These are phyloP conservation scores for Stenichneumon culpator DNA, from an alignment of 2,888 invertebrate genomes.

Conservation along the genomic window DNA sequence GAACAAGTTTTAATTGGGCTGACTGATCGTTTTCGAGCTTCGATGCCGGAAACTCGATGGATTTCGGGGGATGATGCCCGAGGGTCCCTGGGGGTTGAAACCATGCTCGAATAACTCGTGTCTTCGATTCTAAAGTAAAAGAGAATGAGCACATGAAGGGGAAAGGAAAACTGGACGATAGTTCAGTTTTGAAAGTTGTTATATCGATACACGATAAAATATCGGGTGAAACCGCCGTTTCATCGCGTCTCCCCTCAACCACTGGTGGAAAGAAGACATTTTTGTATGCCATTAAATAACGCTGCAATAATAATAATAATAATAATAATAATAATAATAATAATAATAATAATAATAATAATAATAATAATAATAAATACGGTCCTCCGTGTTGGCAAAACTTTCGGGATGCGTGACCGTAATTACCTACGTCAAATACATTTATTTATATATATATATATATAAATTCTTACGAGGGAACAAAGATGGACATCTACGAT, in stretches of 20 bases:
- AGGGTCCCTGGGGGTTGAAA: conserved; percentile 23
- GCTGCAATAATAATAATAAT: background rate
- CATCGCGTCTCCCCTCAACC: background rate
- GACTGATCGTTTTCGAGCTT: conserved; percentile 55
- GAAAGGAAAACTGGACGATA: background rate
- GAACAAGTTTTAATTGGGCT: conserved; percentile 68
- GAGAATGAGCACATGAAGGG: background rate
- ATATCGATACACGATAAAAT: conserved; percentile 6
- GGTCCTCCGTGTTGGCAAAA: background rate
- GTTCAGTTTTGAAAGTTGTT: background rate
- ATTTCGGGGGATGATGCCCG: conserved; percentile 18
- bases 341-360: background rate
- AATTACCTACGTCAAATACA: background rate
- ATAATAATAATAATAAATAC: background rate
- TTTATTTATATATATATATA: background rate
- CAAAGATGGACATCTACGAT: background rate
- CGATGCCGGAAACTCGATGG: background rate
- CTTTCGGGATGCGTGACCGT: background rate
- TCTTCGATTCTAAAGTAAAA: conserved; percentile 35
- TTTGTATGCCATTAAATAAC: conserved; percentile 6
- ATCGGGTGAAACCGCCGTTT: background rate
- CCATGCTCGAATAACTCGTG: conserved; percentile 21
- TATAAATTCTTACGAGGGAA: background rate
- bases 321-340: background rate
- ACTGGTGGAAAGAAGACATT: background rate